A percentile compares a stretch with the other conserved stretches of the same genome.
phyloP scores from a whole-genome alignment of 92 coral and sea anemone genomes.

The Siderastrea siderea region DNA sequence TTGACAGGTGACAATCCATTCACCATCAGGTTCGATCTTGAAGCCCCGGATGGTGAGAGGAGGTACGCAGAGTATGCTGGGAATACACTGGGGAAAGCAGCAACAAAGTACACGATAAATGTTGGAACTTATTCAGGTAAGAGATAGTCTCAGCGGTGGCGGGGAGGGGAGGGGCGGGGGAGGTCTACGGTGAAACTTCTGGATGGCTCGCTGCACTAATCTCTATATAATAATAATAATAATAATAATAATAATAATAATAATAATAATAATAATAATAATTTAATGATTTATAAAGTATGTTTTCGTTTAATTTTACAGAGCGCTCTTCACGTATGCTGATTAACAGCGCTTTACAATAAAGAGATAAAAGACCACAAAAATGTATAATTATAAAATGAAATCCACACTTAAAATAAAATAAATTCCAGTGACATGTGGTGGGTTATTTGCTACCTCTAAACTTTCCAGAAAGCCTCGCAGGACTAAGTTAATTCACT shows the following conservation, averaged over 20 bases:
- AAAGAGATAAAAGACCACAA: too few species aligned
- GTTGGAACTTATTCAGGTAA: slow-evolving; percentile 73
- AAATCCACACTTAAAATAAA: too few species aligned
- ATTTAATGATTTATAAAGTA: too few species aligned
- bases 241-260: too few species aligned
- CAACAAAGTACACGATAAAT: slow-evolving; percentile 50
- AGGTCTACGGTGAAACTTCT: background rate
- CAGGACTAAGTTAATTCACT: background rate
- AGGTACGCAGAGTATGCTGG: slow-evolving; percentile 72
- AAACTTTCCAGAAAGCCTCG: background rate
- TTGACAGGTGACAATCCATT: slow-evolving; percentile 44
- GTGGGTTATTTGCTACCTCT: background rate
- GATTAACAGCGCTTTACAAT: too few species aligned
- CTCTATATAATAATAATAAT: too few species aligned
- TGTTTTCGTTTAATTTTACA: too few species aligned
- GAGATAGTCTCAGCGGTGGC: background rate
- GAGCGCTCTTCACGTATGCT: too few species aligned
- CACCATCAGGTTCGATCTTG: slow-evolving; percentile 81
- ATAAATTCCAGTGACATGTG: too few species aligned
- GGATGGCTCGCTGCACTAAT: too few species aligned
- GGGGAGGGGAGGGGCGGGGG: background rate
- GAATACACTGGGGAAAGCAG: slow-evolving; percentile 46
- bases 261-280: too few species aligned
- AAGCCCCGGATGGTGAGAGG: slow-evolving; percentile 69
- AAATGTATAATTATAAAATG: too few species aligned